A percentile compares a stretch with the other conserved stretches of the same genome.
Conservation (phyloP, 64 coral and sea anemone species). For the Porites lutea region DNA sequence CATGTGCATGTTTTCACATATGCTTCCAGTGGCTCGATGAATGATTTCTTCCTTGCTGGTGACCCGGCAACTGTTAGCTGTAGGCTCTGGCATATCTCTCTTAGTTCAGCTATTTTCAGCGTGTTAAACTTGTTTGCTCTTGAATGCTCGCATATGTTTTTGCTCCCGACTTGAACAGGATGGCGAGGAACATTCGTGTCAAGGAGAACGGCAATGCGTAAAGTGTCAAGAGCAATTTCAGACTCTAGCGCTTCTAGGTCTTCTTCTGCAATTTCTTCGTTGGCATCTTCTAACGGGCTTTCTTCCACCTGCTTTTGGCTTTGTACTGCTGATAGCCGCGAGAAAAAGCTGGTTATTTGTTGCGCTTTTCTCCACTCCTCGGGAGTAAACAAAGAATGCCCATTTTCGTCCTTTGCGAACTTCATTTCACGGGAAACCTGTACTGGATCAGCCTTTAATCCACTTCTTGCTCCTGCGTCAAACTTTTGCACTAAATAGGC, state of each 20-base stretch:
- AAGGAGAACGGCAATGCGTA: slow-evolving; percentile 22
- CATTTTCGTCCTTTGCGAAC: slow-evolving; percentile 38
- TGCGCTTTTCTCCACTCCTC: slow-evolving; percentile 69
- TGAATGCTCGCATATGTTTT: slow-evolving; percentile 54
- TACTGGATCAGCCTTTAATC: slow-evolving; percentile 57
- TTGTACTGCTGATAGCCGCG: slow-evolving; percentile 44
- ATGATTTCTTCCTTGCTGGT: slow-evolving; percentile 60
- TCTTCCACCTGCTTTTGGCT: slow-evolving; percentile 6
- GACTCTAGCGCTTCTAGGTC: slow-evolving; percentile 37
- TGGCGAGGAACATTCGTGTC: slow-evolving; percentile 1
- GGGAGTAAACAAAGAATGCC: slow-evolving; percentile 49
- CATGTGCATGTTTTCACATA: slow-evolving; percentile 38
- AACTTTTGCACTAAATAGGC: slow-evolving; percentile 55
- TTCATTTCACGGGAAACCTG: slow-evolving; percentile 72
- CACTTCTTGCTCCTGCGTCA: slow-evolving; percentile 37
- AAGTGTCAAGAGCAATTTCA: slow-evolving; percentile 41
- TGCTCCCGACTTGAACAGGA: slow-evolving; percentile 45
- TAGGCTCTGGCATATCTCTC: slow-evolving; percentile 45
- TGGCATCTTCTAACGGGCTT: slow-evolving; percentile 10
- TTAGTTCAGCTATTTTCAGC: slow-evolving; percentile 62
- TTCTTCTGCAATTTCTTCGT: slow-evolving; percentile 48
- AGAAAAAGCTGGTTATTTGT: slow-evolving; percentile 67
- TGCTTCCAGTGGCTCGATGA: slow-evolving; percentile 19
- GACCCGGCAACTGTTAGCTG: slow-evolving; percentile 20
- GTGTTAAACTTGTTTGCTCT: slow-evolving; percentile 48